Conservation (phyloP, 2,113 vertebrate genomes). For the Zosterops hypoxanthus region DNA sequence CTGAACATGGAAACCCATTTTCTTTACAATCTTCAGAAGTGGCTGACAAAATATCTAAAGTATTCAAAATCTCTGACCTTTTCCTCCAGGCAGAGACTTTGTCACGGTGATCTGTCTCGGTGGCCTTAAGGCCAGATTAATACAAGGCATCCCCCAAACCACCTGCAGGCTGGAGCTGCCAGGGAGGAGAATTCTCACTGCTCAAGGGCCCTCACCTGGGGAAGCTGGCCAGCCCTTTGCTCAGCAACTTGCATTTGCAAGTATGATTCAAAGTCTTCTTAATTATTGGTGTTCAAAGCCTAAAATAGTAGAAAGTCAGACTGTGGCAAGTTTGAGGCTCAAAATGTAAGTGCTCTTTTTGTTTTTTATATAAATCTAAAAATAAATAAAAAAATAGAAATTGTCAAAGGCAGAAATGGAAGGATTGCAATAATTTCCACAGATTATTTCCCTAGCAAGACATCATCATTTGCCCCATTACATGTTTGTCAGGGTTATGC, state of each 20-base stretch:
- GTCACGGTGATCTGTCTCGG: neutral
- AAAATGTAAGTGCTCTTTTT: neutral
- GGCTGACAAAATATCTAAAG: conserved; percentile 19
- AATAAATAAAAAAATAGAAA: neutral
- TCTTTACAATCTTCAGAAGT: conserved; percentile 18
- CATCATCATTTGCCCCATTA: neutral
- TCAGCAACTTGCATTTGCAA: neutral
- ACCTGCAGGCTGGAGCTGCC: neutral
- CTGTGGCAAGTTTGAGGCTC: neutral
- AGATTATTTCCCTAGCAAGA: neutral
- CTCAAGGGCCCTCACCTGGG: conserved; percentile 36
- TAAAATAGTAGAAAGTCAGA: neutral
- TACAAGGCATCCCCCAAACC: neutral
- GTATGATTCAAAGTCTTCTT: neutral
- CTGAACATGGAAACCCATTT: neutral
- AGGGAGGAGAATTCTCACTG: neutral
- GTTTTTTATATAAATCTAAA: neutral
- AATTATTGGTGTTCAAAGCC: neutral
- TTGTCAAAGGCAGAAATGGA: neutral
- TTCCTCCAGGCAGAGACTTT: conserved; percentile 2
- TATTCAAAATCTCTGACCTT: conserved; percentile 59
- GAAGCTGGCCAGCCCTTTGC: neutral
- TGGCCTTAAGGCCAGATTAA: conserved; percentile 26
- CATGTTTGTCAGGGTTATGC: neutral
- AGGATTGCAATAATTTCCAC: neutral